Evolutionary conservation across 2,113 vertebrate species (phyloP).

Genomic region (Eurystomus gularis): DNA sequence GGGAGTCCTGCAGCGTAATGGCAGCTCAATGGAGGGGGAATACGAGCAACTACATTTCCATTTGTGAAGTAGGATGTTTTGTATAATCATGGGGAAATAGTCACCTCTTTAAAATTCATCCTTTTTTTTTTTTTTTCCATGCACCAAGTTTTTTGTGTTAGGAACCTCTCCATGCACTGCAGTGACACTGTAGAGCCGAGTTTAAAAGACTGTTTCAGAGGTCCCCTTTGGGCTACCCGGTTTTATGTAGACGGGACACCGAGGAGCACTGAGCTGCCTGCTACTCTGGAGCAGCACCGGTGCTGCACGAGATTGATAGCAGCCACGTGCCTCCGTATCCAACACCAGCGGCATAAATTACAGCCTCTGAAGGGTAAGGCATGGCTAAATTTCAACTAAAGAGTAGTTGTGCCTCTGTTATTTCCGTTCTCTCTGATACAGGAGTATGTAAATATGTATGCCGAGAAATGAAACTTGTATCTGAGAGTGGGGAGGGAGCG

Average conservation of each 20-base stretch:
- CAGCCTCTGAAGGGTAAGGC: not conserved
- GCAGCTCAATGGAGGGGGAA: not conserved
- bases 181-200: not conserved
- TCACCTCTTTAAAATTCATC: not conserved
- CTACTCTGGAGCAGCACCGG: not conserved
- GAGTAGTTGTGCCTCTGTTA: not conserved
- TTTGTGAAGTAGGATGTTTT: not conserved
- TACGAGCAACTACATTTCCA: not conserved
- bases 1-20: not conserved
- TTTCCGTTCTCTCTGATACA: not conserved
- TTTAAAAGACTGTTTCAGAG: not conserved
- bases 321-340: not conserved
- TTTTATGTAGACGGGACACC: not conserved
- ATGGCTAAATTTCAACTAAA: not conserved
- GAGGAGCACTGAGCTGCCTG: not conserved
- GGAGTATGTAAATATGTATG: not conserved
- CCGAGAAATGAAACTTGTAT: not conserved
- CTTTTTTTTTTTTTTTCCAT: not conserved
- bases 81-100: not conserved
- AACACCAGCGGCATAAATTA: not conserved
- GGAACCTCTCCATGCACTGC: not conserved
- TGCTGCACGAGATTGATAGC: not conserved
- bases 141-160: not conserved
- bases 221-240: not conserved
- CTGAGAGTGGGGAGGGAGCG: not conserved